Evolutionary conservation across 2,888 invertebrate genomes (phyloP).

Genomic region (Drosophila koepferae): DNA sequence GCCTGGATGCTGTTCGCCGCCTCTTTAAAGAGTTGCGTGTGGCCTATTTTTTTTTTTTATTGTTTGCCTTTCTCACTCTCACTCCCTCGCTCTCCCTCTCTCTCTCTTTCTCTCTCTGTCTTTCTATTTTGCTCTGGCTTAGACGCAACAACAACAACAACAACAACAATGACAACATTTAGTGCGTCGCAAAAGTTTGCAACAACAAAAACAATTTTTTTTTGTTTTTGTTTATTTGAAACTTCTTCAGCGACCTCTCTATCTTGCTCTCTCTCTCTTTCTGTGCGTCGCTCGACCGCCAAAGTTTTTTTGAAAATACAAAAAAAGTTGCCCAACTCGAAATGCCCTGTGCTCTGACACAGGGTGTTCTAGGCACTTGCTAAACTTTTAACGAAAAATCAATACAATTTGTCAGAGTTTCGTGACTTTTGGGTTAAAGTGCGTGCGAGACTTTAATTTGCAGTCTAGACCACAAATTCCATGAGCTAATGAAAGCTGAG

Average conservation of each 20-base stretch:
- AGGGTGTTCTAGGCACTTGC: not conserved
- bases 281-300: not conserved
- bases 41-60: constrained; percentile 54
- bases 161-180: constrained; percentile 67
- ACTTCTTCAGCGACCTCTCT: constrained; percentile 65
- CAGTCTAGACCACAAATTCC: constrained; percentile 5
- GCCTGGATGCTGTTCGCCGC: constrained; percentile 16
- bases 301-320: constrained; percentile 62
- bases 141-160: constrained; percentile 53
- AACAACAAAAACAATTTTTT: constrained; percentile 35
- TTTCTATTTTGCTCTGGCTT: constrained; percentile 34
- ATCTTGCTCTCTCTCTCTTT: not conserved
- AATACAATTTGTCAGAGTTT: constrained; percentile 50
- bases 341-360: constrained; percentile 5
- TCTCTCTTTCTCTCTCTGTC: not conserved
- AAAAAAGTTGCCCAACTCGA: constrained; percentile 57
- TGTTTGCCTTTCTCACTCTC: not conserved
- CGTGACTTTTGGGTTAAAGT: constrained; percentile 39
- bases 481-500: not conserved
- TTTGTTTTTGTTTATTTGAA: constrained; percentile 41
- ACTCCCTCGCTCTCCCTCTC: not conserved
- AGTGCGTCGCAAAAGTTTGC: constrained; percentile 77
- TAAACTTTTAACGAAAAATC: constrained; percentile 53
- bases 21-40: constrained; percentile 52
- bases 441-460: constrained; percentile 62